Conservation (phyloP, 2,888 invertebrate species). For the Chloroclystis v-ata region DNA sequence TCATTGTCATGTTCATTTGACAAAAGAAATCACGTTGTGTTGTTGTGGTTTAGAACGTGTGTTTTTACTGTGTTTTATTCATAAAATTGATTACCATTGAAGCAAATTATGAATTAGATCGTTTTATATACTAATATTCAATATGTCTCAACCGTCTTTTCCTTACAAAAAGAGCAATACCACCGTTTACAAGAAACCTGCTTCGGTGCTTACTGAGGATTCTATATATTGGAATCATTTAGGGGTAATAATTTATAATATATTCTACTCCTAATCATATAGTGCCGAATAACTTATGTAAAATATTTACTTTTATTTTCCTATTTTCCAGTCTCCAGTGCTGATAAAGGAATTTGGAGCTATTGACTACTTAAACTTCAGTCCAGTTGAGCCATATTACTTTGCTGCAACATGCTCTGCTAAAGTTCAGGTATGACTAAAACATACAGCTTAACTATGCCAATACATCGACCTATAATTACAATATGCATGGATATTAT, state of each 20-base stretch:
- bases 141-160: conserved; percentile 65
- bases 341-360: conserved; percentile 95
- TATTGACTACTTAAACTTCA: conserved; percentile 94
- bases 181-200: conserved; percentile 81
- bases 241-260: conserved; percentile 77
- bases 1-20: too few relatives aligned
- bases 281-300: too few relatives aligned
- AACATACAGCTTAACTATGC: too few relatives aligned
- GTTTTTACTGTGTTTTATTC: too few relatives aligned
- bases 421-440: conserved; percentile 84
- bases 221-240: conserved; percentile 92
- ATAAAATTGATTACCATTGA: too few relatives aligned
- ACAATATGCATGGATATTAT: neutral
- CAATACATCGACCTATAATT: too few relatives aligned
- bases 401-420: conserved; percentile 96
- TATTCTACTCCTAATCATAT: neutral
- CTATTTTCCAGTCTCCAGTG: conserved; percentile 82
- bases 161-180: conserved; percentile 85
- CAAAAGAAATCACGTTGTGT: conserved; percentile 1
- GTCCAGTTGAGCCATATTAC: conserved; percentile 91
- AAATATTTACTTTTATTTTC: neutral
- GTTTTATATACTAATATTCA: neutral
- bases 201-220: conserved; percentile 85
- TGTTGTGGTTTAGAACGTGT: conserved; percentile 2
- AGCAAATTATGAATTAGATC: too few relatives aligned